phyloP scores from a whole-genome alignment of 2,888 invertebrate genomes.

The Eumerus sabulonum region DNA sequence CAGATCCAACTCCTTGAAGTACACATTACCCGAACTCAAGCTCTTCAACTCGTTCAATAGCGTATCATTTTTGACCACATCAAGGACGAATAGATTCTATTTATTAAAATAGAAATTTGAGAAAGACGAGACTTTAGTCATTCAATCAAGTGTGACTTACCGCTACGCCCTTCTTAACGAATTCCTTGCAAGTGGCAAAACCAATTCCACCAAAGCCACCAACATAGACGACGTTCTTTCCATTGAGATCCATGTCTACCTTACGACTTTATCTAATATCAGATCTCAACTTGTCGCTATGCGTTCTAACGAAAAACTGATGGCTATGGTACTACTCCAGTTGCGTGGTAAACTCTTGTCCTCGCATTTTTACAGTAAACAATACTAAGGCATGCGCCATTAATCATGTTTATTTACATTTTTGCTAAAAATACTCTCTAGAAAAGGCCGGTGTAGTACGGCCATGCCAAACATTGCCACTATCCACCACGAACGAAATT shows the following conservation, averaged over 20 bases:
- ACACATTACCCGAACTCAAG: slow-evolving; percentile 29
- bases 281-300: slow-evolving; percentile 6
- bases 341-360: slow-evolving; percentile 10
- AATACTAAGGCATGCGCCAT: no score
- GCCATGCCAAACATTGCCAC: no score
- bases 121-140: neutral
- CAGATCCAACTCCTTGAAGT: slow-evolving; percentile 38
- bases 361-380: no score
- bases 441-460: no score
- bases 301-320: slow-evolving; percentile 37
- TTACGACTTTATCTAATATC: no score
- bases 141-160: slow-evolving; percentile 46
- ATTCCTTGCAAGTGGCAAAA: slow-evolving; percentile 68
- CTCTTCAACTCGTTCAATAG: slow-evolving; percentile 22
- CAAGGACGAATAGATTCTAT: slow-evolving; percentile 70
- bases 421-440: neutral
- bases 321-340: neutral
- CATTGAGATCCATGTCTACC: slow-evolving; percentile 47
- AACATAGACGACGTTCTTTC: slow-evolving; percentile 70
- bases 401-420: no score
- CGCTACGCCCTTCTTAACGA: slow-evolving; percentile 62
- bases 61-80: slow-evolving; percentile 60
- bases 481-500: no score
- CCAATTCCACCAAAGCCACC: slow-evolving; percentile 73
- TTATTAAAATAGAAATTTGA: neutral